A percentile compares a stretch with the other conserved stretches of the same genome.
Evolutionary conservation across 2,113 vertebrate species (phyloP).

Genomic region (Platichthys stellatus): DNA sequence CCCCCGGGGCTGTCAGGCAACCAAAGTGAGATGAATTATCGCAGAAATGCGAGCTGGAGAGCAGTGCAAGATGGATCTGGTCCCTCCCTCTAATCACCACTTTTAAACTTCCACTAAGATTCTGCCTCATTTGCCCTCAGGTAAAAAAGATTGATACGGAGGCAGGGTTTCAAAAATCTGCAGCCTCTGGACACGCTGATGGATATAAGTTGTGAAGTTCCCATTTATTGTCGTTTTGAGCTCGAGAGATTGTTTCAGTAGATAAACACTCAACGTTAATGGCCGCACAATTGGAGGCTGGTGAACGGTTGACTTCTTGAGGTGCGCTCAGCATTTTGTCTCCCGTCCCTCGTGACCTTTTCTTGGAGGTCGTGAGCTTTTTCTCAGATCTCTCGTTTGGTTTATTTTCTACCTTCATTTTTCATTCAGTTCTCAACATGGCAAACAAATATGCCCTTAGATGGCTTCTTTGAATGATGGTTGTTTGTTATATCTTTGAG

Average conservation of each 20-base stretch:
- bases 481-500: no score
- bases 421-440: no score
- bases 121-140: conserved; percentile 59
- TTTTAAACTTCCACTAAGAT: conserved; percentile 68
- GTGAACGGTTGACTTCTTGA: conserved; percentile 21
- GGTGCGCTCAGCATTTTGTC: neutral
- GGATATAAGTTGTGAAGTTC: conserved; percentile 39
- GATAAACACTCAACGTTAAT: conserved; percentile 35
- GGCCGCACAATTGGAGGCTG: conserved; percentile 13
- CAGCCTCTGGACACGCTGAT: conserved; percentile 40
- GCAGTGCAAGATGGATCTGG: conserved; percentile 53
- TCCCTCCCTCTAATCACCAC: conserved; percentile 58
- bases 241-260: conserved; percentile 11
- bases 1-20: conserved; percentile 44
- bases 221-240: conserved; percentile 41
- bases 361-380: neutral
- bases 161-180: conserved; percentile 22
- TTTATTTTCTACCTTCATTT: neutral
- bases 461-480: no score
- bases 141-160: conserved; percentile 44
- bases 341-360: neutral
- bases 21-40: conserved; percentile 72
- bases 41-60: conserved; percentile 29
- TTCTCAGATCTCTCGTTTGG: neutral
- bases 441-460: no score